Evolutionary conservation across 2,113 vertebrate species (phyloP).

Genomic region (Polyodon spathula): DNA sequence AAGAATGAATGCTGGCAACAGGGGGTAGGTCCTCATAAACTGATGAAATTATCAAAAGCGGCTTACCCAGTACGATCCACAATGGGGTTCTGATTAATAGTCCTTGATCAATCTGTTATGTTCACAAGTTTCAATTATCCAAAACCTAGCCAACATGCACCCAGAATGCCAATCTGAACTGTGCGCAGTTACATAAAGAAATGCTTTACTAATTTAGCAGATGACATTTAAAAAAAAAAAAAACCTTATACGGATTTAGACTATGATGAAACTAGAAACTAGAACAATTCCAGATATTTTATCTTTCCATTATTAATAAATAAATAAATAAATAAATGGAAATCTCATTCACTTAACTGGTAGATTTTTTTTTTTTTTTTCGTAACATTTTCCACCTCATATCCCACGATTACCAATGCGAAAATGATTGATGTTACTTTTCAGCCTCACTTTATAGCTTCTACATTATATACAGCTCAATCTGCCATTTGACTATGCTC

Average conservation of each 20-base stretch:
- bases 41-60: no score
- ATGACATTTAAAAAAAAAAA: no score
- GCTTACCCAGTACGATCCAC: no score
- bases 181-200: neutral
- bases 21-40: no score
- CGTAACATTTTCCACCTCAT: neutral
- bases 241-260: no score
- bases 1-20: no score
- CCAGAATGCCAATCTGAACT: no score
- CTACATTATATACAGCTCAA: conserved; percentile 31
- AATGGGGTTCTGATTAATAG: neutral
- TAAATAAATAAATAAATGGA: neutral
- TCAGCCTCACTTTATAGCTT: conserved; percentile 8
- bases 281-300: no score
- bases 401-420: conserved; percentile 1
- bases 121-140: neutral
- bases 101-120: no score
- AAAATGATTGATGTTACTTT: conserved; percentile 15
- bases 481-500: conserved; percentile 29
- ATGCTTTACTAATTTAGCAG: neutral
- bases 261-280: no score
- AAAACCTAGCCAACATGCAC: neutral
- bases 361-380: neutral
- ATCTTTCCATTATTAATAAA: no score
- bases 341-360: neutral